phyloP scores from a whole-genome alignment of 2,888 invertebrate genomes.

The Conomelus anceps region DNA sequence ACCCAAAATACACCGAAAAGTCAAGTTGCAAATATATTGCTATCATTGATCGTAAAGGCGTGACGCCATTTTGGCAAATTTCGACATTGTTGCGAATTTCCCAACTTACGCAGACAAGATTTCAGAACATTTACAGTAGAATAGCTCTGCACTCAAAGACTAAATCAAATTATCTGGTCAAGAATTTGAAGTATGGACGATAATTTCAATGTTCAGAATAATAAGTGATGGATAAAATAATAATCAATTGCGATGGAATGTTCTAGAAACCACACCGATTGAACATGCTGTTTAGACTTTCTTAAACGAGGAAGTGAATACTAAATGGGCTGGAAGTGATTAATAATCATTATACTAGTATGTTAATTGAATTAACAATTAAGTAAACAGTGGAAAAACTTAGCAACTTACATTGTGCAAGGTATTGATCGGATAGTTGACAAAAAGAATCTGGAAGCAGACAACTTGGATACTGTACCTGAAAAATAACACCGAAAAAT shows the following conservation, averaged over 20 bases:
- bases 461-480: background rate
- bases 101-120: background rate
- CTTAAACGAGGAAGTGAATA: background rate
- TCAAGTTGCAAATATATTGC: background rate
- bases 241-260: background rate
- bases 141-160: too few species aligned
- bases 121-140: too few species aligned
- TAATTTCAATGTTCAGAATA: background rate
- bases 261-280: background rate
- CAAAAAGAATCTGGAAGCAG: background rate
- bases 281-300: background rate
- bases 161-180: too few species aligned
- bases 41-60: background rate
- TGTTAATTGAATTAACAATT: background rate
- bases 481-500: background rate
- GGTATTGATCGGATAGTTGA: background rate
- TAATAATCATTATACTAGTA: background rate
- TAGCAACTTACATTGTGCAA: background rate
- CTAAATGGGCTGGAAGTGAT: background rate
- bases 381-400: too few species aligned
- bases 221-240: background rate
- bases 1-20: background rate
- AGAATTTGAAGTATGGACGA: too few species aligned
- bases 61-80: background rate
- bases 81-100: background rate